Evolutionary conservation across 2,888 invertebrate genomes (phyloP).

Genomic region (Spodoptera picta): DNA sequence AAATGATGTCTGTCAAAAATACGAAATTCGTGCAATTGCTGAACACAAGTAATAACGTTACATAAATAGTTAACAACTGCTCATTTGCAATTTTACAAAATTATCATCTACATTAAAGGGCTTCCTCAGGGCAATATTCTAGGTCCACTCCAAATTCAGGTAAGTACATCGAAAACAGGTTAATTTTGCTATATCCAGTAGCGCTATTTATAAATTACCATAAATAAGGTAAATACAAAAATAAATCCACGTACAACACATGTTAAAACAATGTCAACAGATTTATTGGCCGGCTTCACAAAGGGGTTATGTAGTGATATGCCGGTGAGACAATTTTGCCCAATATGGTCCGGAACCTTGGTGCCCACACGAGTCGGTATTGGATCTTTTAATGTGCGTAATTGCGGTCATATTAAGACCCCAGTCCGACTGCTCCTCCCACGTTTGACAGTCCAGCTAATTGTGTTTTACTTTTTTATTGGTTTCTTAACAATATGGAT

Average conservation of each 20-base stretch:
- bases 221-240: conserved; percentile 15
- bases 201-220: conserved; percentile 6
- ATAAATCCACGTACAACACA: conserved; percentile 37
- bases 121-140: conserved; percentile 12
- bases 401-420: conserved; percentile 83
- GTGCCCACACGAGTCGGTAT: conserved; percentile 79
- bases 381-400: conserved; percentile 83
- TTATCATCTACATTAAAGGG: background rate
- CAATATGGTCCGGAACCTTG: conserved; percentile 81
- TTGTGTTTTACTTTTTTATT: conserved; percentile 63
- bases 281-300: conserved; percentile 61
- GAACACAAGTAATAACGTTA: no score
- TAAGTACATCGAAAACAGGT: no score
- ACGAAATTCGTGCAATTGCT: no score
- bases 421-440: conserved; percentile 74
- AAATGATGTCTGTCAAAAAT: no score
- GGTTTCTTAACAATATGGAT: conserved; percentile 43
- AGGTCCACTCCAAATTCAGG: background rate
- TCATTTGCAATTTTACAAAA: no score
- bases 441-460: conserved; percentile 67
- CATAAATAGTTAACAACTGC: no score
- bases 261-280: conserved; percentile 52
- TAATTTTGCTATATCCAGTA: no score
- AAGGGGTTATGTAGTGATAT: conserved; percentile 68
- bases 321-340: conserved; percentile 76